Conservation (phyloP, 2,888 invertebrate species). For the Yponomeuta plumbellus region DNA sequence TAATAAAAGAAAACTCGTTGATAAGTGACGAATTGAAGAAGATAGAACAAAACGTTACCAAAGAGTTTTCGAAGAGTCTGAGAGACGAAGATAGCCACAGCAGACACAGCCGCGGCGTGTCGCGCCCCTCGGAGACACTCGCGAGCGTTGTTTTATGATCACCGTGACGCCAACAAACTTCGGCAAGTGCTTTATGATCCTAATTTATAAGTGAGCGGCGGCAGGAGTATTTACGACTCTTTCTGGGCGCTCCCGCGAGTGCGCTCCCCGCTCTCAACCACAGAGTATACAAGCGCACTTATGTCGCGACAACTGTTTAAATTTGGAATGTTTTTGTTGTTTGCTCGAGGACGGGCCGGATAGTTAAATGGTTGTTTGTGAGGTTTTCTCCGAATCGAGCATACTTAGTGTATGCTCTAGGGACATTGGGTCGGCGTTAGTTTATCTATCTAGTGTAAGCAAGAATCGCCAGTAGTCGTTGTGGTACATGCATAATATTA, state of each 20-base stretch:
- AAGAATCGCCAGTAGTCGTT: too few relatives aligned
- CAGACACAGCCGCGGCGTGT: background rate
- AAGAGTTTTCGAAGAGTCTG: background rate
- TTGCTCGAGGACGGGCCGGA: background rate
- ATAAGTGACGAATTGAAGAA: background rate
- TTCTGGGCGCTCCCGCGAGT: slow-evolving; percentile 62
- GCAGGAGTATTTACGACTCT: slow-evolving; percentile 69
- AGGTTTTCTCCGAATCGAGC: slow-evolving; percentile 35
- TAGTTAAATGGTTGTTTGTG: slow-evolving; percentile 8
- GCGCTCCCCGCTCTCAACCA: slow-evolving; percentile 39
- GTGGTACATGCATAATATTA: too few relatives aligned
- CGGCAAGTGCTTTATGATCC: slow-evolving; percentile 75
- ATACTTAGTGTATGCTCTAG: slow-evolving; percentile 21
- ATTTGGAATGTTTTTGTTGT: slow-evolving; percentile 3
- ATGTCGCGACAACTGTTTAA: slow-evolving; percentile 5
- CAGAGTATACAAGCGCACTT: slow-evolving; percentile 15
- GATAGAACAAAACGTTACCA: background rate
- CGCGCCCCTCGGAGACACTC: slow-evolving; percentile 45
- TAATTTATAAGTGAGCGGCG: slow-evolving; percentile 76
- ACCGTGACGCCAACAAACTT: slow-evolving; percentile 72
- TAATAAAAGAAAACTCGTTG: too few relatives aligned
- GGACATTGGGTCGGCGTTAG: too few relatives aligned
- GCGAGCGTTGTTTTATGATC: slow-evolving; percentile 71
- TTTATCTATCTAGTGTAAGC: too few relatives aligned
- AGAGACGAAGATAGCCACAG: background rate